Conservation (phyloP, 2,797 vertebrate species). For the Darevskia nairensis region DNA sequence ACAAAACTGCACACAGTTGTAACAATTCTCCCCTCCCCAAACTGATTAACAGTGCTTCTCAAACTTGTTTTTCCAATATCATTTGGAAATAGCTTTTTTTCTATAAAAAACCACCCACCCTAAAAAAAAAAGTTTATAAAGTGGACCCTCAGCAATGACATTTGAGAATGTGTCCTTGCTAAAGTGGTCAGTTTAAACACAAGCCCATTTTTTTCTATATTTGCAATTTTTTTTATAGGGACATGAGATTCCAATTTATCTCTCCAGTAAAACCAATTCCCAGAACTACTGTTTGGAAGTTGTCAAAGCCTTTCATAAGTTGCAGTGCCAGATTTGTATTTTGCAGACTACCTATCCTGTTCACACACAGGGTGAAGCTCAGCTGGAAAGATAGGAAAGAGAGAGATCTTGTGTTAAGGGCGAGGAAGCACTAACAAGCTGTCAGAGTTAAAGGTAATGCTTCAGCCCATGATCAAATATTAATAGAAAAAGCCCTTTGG, state of each 20-base stretch:
- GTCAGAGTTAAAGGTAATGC: neutral
- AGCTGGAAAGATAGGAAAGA: neutral
- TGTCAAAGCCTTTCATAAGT: neutral
- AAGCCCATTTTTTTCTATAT: too few species aligned
- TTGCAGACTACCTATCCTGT: neutral
- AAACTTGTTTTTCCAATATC: too few species aligned
- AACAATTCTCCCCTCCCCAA: neutral
- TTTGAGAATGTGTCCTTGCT: neutral
- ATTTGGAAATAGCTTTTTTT: too few species aligned
- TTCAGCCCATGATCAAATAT: conserved; percentile 2
- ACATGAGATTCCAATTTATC: too few species aligned
- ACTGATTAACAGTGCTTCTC: too few species aligned
- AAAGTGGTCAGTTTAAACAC: too few species aligned
- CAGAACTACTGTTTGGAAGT: neutral
- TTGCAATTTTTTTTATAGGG: too few species aligned
- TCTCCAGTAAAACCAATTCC: neutral
- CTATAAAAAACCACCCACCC: too few species aligned
- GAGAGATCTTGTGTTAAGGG: neutral
- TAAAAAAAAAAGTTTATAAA: too few species aligned
- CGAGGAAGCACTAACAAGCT: neutral
- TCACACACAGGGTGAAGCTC: neutral
- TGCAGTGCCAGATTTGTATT: neutral
- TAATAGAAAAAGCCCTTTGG: neutral
- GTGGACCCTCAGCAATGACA: too few species aligned
- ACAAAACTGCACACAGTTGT: neutral